Evolutionary conservation across 2,797 vertebrate species (phyloP).

Genomic region (Mallotus villosus): DNA sequence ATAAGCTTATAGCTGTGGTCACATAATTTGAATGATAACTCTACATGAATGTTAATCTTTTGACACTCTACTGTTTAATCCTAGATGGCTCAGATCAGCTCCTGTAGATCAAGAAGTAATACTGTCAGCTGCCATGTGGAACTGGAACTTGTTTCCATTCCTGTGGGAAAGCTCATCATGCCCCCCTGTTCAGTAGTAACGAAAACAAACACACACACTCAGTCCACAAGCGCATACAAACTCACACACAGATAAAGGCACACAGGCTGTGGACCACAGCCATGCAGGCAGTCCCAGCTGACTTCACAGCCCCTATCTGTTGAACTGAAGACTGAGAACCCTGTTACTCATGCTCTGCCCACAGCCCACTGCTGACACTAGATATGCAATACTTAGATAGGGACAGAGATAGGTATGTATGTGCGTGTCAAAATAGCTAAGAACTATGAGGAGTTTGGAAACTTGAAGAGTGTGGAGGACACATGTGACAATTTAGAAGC

Average conservation of each 20-base stretch:
- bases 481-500: constrained; percentile 2
- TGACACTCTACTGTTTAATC: constrained; percentile 38
- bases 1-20: not conserved
- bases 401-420: constrained; percentile 58
- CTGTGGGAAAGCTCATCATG: constrained; percentile 66
- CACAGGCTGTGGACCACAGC: constrained; percentile 41
- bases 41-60: no score
- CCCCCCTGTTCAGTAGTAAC: constrained; percentile 65
- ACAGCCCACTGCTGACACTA: constrained; percentile 68
- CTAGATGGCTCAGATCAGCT: constrained; percentile 25
- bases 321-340: constrained; percentile 61
- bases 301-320: constrained; percentile 61
- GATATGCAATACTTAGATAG: constrained; percentile 67
- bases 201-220: constrained; percentile 51
- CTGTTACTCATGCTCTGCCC: constrained; percentile 68
- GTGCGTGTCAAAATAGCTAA: constrained; percentile 50
- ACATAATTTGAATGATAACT: not conserved
- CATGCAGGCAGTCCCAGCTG: constrained; percentile 38
- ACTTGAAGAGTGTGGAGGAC: constrained; percentile 31
- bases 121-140: constrained; percentile 56
- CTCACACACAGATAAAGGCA: constrained; percentile 20
- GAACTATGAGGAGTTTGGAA: constrained; percentile 35
- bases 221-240: constrained; percentile 12
- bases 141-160: constrained; percentile 40
- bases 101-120: constrained; percentile 45